phyloP scores from a whole-genome alignment of 2,888 invertebrate genomes.

The Drosophila nigricruria region DNA sequence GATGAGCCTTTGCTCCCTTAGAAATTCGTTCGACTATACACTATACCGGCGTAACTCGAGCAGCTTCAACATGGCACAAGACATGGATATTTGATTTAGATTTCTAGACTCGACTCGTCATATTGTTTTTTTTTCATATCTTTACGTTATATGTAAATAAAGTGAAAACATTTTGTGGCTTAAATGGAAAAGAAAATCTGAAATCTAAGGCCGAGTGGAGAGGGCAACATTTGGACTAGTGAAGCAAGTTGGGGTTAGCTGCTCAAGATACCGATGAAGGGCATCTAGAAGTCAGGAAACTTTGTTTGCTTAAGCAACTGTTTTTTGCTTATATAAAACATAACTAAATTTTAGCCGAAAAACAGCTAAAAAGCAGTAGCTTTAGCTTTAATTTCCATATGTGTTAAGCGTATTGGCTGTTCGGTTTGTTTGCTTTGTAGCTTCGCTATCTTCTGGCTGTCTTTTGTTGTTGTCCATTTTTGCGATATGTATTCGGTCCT shows the following conservation, averaged over 20 bases:
- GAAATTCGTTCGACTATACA: background rate
- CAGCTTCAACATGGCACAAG: background rate
- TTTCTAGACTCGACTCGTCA: background rate
- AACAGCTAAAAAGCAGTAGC: background rate
- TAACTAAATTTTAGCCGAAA: background rate
- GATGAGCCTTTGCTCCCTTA: constrained; percentile 8
- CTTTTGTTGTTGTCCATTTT: constrained; percentile 52
- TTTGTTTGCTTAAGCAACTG: no score
- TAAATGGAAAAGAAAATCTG: constrained; percentile 5
- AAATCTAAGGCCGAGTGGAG: background rate
- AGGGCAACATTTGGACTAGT: background rate
- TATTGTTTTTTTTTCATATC: background rate
- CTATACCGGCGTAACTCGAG: background rate
- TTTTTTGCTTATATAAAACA: no score
- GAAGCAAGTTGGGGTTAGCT: no score
- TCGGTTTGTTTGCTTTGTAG: constrained; percentile 1
- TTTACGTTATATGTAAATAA: constrained; percentile 9
- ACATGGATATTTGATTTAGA: background rate
- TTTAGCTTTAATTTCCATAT: background rate
- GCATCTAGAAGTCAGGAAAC: no score
- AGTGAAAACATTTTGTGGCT: background rate
- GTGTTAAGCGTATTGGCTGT: background rate
- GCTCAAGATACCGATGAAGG: no score
- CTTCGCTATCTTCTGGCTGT: constrained; percentile 6
- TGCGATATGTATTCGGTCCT: constrained; percentile 38